A percentile compares a stretch with the other conserved stretches of the same genome.
phyloP scores from a whole-genome alignment of 2,113 vertebrate species.

The Semnopithecus entellus region DNA sequence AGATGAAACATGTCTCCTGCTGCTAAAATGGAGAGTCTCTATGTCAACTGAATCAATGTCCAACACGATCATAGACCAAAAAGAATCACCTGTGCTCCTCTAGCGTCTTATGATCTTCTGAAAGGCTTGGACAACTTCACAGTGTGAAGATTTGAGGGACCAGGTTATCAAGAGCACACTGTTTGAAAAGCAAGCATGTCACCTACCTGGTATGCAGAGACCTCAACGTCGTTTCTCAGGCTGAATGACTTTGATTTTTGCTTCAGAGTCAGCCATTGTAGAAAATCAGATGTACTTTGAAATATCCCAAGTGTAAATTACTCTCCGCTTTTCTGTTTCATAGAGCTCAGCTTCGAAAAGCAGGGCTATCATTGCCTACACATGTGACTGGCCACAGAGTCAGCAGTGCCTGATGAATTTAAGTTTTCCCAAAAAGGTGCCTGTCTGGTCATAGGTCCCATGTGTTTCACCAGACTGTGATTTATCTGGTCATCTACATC shows the following conservation, averaged over 20 bases:
- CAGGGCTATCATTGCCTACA: not conserved
- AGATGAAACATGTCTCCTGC: not conserved
- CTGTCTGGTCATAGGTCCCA: not conserved
- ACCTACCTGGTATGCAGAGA: not conserved
- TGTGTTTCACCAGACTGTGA: not conserved
- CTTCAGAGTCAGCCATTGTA: not conserved
- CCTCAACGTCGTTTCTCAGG: not conserved
- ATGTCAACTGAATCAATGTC: not conserved
- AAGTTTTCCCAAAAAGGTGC: not conserved
- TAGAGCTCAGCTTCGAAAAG: not conserved
- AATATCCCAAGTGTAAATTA: not conserved
- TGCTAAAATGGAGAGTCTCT: not conserved
- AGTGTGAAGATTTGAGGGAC: not conserved
- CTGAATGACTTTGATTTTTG: not conserved
- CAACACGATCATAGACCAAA: not conserved
- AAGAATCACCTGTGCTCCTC: not conserved
- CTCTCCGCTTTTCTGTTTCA: not conserved
- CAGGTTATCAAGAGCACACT: not conserved
- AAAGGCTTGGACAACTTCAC: not conserved
- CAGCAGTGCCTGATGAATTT: not conserved
- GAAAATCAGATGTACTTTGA: not conserved
- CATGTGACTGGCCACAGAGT: not conserved
- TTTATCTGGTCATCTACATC: not conserved
- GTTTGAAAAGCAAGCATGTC: constrained; percentile 27
- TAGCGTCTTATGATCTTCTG: not conserved